These are phyloP conservation scores for Tiliacea citrago DNA, from an alignment of 2,888 invertebrate genomes.

Conservation along the genomic window DNA sequence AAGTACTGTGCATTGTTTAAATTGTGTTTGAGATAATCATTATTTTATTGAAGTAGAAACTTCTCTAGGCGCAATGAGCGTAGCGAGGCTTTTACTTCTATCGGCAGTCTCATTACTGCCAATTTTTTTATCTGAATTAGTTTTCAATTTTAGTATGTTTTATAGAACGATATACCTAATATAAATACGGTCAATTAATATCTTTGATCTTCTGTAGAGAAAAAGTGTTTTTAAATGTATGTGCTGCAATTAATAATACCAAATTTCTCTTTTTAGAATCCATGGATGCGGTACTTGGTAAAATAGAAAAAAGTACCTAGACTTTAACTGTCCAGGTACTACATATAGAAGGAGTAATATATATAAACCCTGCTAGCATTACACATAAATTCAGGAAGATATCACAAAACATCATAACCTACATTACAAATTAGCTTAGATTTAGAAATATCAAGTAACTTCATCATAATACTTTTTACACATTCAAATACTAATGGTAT, in stretches of 20 bases:
- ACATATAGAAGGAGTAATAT: neutral
- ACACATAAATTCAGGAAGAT: neutral
- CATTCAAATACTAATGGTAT: too few species aligned
- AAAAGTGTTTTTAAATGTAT: neutral
- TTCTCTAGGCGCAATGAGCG: too few species aligned
- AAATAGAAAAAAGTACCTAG: conserved; percentile 9
- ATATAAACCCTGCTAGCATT: neutral
- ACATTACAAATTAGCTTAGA: neutral
- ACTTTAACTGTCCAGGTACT: neutral
- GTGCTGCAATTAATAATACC: neutral
- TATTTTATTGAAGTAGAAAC: too few species aligned
- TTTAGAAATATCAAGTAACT: too few species aligned
- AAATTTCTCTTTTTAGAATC: conserved; percentile 7
- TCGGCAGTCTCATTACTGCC: too few species aligned
- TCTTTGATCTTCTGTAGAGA: neutral
- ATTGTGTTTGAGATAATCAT: too few species aligned
- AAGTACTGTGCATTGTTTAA: too few species aligned
- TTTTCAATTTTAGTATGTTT: neutral
- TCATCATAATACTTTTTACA: too few species aligned
- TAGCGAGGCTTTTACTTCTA: too few species aligned
- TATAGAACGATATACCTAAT: neutral
- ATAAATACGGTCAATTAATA: neutral
- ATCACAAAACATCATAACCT: neutral
- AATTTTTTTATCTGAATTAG: neutral
- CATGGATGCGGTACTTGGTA: neutral